Evolutionary conservation across 2,113 vertebrate species (phyloP), one percentile per base, ranked within the genome.

Genomic region (Cervus canadensis): DNA sequence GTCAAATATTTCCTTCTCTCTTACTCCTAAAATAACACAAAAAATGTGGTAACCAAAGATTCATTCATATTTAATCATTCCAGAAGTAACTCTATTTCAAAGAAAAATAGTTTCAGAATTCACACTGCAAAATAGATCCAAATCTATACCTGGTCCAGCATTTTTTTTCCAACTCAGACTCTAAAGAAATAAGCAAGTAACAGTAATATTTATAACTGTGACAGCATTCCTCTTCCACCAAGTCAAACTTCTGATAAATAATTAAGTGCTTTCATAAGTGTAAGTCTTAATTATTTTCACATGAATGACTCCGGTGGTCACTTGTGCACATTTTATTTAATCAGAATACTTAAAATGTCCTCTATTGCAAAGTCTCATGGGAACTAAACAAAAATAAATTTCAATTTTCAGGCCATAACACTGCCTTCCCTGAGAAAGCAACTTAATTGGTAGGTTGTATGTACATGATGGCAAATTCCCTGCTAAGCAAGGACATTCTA

Each of bases 1-100:
- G 88, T 97, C 97, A 98, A 90, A 95, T 97, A 96, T 93, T 94
- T 97, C 57, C 12, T 92, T 95, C 71, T 96, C 62, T n/a, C 57
- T 87, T 97, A 94, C 28, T 95, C 33, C 36, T 91, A 96, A 95
- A 94, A 89, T 85, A 57, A 25, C 50, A 92, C 19, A 78, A n/a
- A 85, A 95, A 92, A 97, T 93, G 25, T 93, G 36, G 83, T 90
- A 92, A 96, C 74, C 62, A 59, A 95, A 86, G 21, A 92, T 92
- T 89, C 91, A 98, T 97, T 97, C 76, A 97, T 94, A 96, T 91
- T 97, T 97, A 96, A 94, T 94, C 16, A 97, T 91, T 96, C 96
- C 52, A 67, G 56, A 93, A 95, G 43, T 21, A 96, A 88, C 16
- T 93, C 11, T 54, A 74, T 91, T 93, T 95, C 52, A 94, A 96